Percentiles rank a stretch among this genome's conserved stretches.
These are phyloP conservation scores for Gallinago jamesoni DNA, from an alignment of 2,113 vertebrate species.

Conservation along the genomic window DNA sequence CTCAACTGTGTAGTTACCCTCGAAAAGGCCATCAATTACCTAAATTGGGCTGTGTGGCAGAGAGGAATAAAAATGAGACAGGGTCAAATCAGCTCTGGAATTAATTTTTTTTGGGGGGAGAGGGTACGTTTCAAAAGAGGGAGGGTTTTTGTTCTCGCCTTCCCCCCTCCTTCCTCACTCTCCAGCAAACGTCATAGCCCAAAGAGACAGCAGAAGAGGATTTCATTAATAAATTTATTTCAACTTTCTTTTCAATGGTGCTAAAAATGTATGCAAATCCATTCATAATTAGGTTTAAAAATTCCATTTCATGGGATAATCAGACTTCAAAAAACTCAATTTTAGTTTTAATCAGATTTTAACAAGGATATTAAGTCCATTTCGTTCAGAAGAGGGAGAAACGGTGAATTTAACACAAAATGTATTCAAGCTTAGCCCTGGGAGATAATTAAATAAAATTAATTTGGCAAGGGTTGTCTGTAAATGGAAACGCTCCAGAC, in stretches of 20 bases:
- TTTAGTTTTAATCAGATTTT: conserved; percentile 88
- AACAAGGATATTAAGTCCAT: conserved; percentile 85
- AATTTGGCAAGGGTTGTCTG: conserved; percentile 82
- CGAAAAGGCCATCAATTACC: conserved; percentile 18
- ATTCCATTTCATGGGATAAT: conserved; percentile 90
- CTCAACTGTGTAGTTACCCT: not conserved
- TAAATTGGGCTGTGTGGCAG: not conserved
- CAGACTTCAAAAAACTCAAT: conserved; percentile 87
- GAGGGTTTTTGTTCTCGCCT: not conserved
- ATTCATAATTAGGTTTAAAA: conserved; percentile 85
- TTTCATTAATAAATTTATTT: conserved; percentile 87
- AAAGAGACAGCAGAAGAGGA: conserved; percentile 68
- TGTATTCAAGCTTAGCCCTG: conserved; percentile 83
- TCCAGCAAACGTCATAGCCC: conserved; percentile 45
- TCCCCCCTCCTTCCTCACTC: not conserved
- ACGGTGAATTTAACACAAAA: conserved; percentile 83
- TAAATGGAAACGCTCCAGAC: conserved; percentile 74
- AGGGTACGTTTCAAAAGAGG: not conserved
- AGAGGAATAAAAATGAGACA: not conserved
- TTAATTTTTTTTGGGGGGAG: not conserved
- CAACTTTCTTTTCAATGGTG: conserved; percentile 78
- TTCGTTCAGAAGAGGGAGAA: conserved; percentile 78
- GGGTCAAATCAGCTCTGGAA: not conserved
- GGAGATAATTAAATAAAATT: conserved; percentile 89
- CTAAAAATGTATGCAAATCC: conserved; percentile 87